Evolutionary conservation across 2,113 vertebrate genomes (phyloP).

Genomic region (Craseonycteris thonglongyai): DNA sequence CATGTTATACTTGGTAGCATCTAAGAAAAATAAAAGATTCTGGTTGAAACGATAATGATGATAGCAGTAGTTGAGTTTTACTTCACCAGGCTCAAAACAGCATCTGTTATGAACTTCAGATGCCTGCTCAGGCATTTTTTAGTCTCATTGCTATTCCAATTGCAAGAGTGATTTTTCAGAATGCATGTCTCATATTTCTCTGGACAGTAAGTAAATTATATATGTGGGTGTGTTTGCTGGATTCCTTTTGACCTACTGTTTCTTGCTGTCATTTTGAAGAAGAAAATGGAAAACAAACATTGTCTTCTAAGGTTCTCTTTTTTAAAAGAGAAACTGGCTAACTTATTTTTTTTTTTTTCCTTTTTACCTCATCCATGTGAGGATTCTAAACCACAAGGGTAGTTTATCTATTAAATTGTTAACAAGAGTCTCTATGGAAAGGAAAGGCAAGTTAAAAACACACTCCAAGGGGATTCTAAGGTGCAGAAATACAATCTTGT

Average conservation of each 20-base stretch:
- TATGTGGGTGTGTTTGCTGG: not conserved
- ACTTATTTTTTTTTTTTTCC: not conserved
- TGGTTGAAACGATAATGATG: not conserved
- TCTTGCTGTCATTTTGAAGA: not conserved
- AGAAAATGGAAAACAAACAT: constrained; percentile 28
- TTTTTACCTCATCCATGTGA: not conserved
- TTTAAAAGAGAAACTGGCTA: not conserved
- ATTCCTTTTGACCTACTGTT: not conserved
- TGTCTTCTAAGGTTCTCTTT: not conserved
- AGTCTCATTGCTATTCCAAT: not conserved
- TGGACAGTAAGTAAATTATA: not conserved
- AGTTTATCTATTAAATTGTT: constrained; percentile 64
- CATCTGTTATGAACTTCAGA: not conserved
- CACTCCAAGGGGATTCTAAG: not conserved
- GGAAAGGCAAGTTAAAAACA: constrained; percentile 29
- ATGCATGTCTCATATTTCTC: not conserved
- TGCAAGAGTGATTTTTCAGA: not conserved
- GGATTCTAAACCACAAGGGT: not conserved
- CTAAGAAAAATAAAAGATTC: not conserved
- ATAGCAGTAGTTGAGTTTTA: not conserved
- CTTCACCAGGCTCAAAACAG: not conserved
- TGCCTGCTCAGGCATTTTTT: not conserved
- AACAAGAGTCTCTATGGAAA: not conserved
- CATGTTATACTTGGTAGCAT: not conserved
- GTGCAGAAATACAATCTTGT: not conserved